A percentile compares a stretch with the other conserved stretches of the same genome.
Conservation (phyloP, 2,797 vertebrate species). For the Sebastes vulpes region DNA sequence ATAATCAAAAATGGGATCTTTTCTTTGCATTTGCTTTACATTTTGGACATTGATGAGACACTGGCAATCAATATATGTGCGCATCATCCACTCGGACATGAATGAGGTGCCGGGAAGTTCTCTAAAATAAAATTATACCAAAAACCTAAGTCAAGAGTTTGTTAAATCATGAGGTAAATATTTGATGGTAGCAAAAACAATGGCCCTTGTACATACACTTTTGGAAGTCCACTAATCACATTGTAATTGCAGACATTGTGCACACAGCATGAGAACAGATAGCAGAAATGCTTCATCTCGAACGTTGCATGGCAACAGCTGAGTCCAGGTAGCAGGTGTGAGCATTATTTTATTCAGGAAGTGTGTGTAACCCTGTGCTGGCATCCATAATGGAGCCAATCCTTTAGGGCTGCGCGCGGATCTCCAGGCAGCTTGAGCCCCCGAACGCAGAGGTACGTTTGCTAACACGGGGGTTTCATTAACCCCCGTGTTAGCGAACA, state of each 20-base stretch:
- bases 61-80: too few relatives aligned
- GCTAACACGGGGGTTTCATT: conserved; percentile 79
- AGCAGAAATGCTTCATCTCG: conserved; percentile 66
- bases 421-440: conserved; percentile 80
- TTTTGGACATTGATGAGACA: background rate
- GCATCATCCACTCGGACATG: background rate
- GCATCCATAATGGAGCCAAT: conserved; percentile 79
- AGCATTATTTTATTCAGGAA: conserved; percentile 75
- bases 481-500: conserved; percentile 78
- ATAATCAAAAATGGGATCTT: background rate
- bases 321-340: conserved; percentile 82
- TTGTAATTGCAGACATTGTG: conserved; percentile 72
- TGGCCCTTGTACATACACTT: conserved; percentile 32
- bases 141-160: conserved; percentile 1
- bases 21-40: background rate
- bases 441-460: conserved; percentile 66
- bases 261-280: conserved; percentile 59
- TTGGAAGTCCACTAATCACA: conserved; percentile 65
- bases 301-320: conserved; percentile 76
- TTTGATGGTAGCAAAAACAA: conserved; percentile 14
- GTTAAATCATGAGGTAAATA: conserved; percentile 8
- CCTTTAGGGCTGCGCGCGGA: conserved; percentile 76
- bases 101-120: background rate
- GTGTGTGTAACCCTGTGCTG: conserved; percentile 73
- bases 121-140: background rate